Conservation (phyloP, 2,797 vertebrate genomes). For the Platalea minor region DNA sequence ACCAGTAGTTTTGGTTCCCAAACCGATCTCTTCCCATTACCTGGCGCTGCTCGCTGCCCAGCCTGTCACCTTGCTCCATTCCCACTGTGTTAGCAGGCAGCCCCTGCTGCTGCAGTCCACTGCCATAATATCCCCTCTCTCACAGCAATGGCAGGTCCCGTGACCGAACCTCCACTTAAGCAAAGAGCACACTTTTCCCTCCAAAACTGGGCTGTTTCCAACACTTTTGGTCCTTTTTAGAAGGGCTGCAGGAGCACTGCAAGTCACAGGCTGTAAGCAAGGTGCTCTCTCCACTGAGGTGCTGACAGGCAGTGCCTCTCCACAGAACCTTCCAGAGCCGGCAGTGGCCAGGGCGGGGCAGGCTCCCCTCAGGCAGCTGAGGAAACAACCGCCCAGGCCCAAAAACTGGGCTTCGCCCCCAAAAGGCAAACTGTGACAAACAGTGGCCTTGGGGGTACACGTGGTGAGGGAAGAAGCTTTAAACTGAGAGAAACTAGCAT, state of each 20-base stretch:
- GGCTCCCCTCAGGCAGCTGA: neutral
- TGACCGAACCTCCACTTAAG: neutral
- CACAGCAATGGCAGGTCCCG: rapidly evolving
- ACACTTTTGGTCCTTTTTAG: neutral
- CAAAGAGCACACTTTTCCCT: neutral
- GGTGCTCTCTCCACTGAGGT: neutral
- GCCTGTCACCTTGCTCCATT: rapidly evolving
- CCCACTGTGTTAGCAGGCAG: neutral
- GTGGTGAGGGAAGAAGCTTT: neutral
- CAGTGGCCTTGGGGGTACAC: rapidly evolving
- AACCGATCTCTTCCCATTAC: rapidly evolving
- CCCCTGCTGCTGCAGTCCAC: rapidly evolving
- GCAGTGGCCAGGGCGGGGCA: neutral
- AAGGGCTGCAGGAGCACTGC: neutral
- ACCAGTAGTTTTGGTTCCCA: neutral
- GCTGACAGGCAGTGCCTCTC: rapidly evolving
- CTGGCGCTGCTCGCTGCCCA: neutral
- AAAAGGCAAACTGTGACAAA: neutral
- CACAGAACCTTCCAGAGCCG: neutral
- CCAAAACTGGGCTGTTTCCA: neutral
- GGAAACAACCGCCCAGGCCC: rapidly evolving
- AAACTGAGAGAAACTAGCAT: neutral
- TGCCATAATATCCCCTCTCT: too few relatives aligned
- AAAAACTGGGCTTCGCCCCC: neutral
- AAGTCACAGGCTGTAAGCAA: too few relatives aligned